phyloP scores from a whole-genome alignment of 2,888 invertebrate species.

The Neocrepidodera transversa region DNA sequence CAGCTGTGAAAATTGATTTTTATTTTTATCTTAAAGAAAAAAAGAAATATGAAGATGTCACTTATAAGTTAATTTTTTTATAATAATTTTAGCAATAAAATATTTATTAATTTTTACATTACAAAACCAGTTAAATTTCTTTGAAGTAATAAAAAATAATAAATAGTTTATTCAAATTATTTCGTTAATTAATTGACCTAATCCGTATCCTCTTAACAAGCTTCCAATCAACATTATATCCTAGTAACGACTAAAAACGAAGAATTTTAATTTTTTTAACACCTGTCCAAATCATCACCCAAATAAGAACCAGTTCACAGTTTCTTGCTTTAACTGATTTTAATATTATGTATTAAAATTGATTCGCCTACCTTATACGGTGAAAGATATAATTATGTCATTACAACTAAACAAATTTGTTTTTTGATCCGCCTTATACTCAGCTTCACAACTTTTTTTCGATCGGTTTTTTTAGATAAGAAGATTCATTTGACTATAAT shows the following conservation, averaged over 20 bases:
- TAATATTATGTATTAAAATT: conserved; percentile 24
- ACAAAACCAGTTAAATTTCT: too few relatives aligned
- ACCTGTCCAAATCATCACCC: conserved; percentile 20
- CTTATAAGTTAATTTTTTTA: too few relatives aligned
- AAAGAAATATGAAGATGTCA: too few relatives aligned
- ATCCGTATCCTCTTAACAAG: too few relatives aligned
- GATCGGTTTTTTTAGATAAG: not conserved
- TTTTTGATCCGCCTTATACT: conserved; percentile 17
- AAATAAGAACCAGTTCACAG: conserved; percentile 17
- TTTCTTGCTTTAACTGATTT: conserved; percentile 15
- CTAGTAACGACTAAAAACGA: not conserved
- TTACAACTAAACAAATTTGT: conserved; percentile 24
- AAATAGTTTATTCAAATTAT: too few relatives aligned
- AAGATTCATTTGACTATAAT: not conserved
- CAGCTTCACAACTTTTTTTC: not conserved
- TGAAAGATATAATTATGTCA: conserved; percentile 23
- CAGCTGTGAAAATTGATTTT: too few relatives aligned
- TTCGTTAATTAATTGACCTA: too few relatives aligned
- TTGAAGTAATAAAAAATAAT: too few relatives aligned
- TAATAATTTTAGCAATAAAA: too few relatives aligned
- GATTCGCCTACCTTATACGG: conserved; percentile 24
- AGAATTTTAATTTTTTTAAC: conserved; percentile 15
- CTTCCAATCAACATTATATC: conserved; percentile 5
- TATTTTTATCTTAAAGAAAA: too few relatives aligned
- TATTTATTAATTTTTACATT: too few relatives aligned